These are phyloP conservation scores for Dicrostonyx torquatus DNA, from an alignment of 2,797 vertebrate species.

Conservation along the genomic window DNA sequence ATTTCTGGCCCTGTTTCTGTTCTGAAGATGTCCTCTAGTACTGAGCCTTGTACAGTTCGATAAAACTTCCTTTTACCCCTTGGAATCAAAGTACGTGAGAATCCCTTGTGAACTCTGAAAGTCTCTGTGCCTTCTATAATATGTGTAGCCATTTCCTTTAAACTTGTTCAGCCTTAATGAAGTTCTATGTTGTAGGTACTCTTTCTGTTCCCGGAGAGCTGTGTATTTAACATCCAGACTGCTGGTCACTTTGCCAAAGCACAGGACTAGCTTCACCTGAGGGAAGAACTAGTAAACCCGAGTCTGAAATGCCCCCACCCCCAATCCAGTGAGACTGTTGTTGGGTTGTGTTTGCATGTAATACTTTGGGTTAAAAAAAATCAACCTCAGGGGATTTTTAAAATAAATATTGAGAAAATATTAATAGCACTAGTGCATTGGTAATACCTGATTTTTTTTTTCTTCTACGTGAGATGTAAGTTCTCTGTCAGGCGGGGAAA, in stretches of 20 bases:
- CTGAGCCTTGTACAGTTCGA: conserved; percentile 72
- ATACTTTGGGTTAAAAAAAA: conserved; percentile 36
- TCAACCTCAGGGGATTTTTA: conserved; percentile 54
- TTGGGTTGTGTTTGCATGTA: conserved; percentile 47
- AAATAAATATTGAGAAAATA: conserved; percentile 60
- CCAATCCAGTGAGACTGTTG: conserved; percentile 7
- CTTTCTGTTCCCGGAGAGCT: conserved; percentile 67
- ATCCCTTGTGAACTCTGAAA: conserved; percentile 72
- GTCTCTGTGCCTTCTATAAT: conserved; percentile 65
- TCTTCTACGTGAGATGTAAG: conserved; percentile 70
- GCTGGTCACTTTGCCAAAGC: conserved; percentile 71
- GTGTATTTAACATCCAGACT: conserved; percentile 76
- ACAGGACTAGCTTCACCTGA: conserved; percentile 64
- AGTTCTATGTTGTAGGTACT: conserved; percentile 65
- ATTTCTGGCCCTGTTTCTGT: conserved; percentile 75
- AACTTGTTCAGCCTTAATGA: conserved; percentile 73
- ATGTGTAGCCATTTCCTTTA: conserved; percentile 79
- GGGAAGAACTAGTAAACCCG: conserved; percentile 36
- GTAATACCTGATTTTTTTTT: conserved; percentile 55
- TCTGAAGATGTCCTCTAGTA: conserved; percentile 70
- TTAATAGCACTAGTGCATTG: conserved; percentile 71
- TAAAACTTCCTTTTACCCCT: conserved; percentile 74
- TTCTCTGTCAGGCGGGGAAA: conserved; percentile 67
- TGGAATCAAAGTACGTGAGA: conserved; percentile 59
- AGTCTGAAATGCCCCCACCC: conserved; percentile 1